Conservation (phyloP, 2,113 vertebrate genomes). For the Mellivora capensis region DNA sequence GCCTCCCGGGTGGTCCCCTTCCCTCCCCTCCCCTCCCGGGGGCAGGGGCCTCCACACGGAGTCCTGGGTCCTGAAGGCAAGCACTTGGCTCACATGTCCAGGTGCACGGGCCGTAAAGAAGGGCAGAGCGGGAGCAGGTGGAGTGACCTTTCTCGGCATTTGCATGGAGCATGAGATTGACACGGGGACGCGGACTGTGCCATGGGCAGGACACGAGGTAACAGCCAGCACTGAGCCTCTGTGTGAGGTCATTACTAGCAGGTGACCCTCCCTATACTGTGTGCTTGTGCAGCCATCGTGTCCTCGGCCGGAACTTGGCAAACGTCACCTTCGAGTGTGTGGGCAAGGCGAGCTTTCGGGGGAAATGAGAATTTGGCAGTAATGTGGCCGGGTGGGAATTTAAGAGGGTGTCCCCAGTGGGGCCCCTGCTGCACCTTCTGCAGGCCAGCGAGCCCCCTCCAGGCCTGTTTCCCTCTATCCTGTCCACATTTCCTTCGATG, state of each 20-base stretch:
- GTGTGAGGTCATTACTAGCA: accelerated
- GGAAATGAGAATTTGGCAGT: not conserved
- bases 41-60: not conserved
- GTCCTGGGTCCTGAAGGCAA: not conserved
- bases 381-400: accelerated
- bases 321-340: not conserved
- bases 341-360: not conserved
- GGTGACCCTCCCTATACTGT: not conserved
- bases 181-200: accelerated
- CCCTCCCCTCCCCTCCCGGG: not conserved
- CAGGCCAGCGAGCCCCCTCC: not conserved
- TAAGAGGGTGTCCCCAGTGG: not conserved
- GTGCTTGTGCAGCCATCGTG: not conserved
- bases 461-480: not conserved
- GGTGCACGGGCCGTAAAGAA: not conserved
- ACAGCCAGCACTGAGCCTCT: accelerated
- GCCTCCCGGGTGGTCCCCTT: not conserved
- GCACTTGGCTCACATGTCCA: not conserved
- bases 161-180: accelerated
- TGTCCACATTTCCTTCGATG: not conserved
- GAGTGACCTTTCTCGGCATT: accelerated
- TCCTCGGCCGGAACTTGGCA: slow-evolving; percentile 1
- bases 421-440: not conserved
- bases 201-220: not conserved
- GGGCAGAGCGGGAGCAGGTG: not conserved